These are phyloP conservation scores for Aporophyla lueneburgensis DNA, from an alignment of 2,888 invertebrate species.

Conservation along the genomic window DNA sequence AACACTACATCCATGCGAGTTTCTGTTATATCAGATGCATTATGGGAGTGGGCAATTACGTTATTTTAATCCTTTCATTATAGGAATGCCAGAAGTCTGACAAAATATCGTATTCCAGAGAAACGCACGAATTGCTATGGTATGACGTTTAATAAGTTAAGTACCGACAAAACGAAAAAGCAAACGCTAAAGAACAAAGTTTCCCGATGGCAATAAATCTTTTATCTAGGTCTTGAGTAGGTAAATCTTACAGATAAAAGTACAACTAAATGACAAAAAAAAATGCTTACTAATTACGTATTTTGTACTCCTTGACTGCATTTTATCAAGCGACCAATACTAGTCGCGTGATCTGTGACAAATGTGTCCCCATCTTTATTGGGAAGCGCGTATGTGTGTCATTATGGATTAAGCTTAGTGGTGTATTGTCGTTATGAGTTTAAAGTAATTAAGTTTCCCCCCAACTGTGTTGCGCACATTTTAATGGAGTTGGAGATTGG, in stretches of 20 bases:
- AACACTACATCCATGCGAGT: slow-evolving; percentile 1
- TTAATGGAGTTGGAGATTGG: slow-evolving; percentile 56
- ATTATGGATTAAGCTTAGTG: slow-evolving; percentile 41
- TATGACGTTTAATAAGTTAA: too few species aligned
- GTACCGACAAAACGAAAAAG: too few species aligned
- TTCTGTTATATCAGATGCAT: background rate
- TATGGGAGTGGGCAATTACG: background rate
- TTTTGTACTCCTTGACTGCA: background rate
- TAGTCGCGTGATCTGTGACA: background rate
- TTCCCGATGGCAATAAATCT: background rate
- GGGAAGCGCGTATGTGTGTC: slow-evolving; percentile 44
- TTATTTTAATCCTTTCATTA: background rate
- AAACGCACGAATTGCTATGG: too few species aligned
- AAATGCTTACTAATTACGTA: too few species aligned
- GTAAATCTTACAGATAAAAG: background rate
- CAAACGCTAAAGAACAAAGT: too few species aligned
- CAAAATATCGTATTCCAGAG: too few species aligned
- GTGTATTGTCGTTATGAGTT: slow-evolving; percentile 48
- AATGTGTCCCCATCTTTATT: slow-evolving; percentile 25
- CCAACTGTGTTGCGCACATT: slow-evolving; percentile 39
- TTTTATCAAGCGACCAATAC: background rate
- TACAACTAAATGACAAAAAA: background rate
- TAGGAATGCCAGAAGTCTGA: too few species aligned
- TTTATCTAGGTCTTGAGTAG: background rate
- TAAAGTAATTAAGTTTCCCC: slow-evolving; percentile 53